Evolutionary conservation across 2,113 vertebrate species (phyloP).

Genomic region (Capreolus pygargus): DNA sequence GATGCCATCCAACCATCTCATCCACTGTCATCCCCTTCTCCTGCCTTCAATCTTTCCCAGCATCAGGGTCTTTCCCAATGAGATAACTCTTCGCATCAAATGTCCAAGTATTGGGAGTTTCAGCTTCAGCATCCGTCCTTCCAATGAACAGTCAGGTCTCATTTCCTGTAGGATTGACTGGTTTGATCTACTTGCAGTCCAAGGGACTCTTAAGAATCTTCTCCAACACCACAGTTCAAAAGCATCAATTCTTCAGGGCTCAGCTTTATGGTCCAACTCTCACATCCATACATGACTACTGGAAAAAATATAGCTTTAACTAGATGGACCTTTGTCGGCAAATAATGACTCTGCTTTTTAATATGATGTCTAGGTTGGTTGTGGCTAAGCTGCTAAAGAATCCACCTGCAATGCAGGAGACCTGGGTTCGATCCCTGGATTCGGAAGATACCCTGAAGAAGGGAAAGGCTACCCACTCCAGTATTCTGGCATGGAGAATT

Average conservation of each 20-base stretch:
- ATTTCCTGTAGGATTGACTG: background rate
- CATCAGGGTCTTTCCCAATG: background rate
- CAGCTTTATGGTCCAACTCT: background rate
- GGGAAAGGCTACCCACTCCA: background rate
- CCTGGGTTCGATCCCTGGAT: background rate
- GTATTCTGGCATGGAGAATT: background rate
- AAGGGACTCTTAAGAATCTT: background rate
- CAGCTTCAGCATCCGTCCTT: background rate
- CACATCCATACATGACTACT: background rate
- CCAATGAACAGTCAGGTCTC: background rate
- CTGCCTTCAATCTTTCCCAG: background rate
- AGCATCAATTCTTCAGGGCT: background rate
- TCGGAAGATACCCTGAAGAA: background rate
- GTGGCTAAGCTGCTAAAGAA: background rate
- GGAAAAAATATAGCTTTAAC: background rate
- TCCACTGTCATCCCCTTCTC: background rate
- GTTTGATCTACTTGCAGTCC: background rate
- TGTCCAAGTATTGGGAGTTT: background rate
- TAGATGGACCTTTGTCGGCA: accelerated
- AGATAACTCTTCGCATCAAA: accelerated
- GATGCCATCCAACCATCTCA: background rate
- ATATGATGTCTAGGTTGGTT: background rate
- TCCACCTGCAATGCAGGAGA: background rate
- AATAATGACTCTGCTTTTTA: background rate
- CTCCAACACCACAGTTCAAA: background rate